These are phyloP conservation scores for Calosoma granatense DNA, from an alignment of 1,140 invertebrate species.

Conservation along the genomic window DNA sequence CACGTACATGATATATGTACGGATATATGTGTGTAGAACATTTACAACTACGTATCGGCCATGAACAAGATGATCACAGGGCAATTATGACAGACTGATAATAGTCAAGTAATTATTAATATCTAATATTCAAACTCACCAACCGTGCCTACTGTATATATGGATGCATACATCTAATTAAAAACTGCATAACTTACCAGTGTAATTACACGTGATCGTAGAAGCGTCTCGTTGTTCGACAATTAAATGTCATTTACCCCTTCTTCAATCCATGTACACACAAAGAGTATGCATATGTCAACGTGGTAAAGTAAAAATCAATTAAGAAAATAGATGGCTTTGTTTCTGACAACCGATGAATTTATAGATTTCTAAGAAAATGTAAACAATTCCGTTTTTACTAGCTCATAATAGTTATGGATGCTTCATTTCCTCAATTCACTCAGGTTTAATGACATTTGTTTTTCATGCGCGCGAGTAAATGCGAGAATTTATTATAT, in stretches of 20 bases:
- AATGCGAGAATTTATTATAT: too few species aligned
- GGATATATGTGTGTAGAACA: too few species aligned
- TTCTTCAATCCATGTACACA: too few species aligned
- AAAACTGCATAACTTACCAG: conserved; percentile 3
- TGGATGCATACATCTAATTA: conserved; percentile 1
- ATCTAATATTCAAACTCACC: conserved; percentile 4
- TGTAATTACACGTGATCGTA: background rate
- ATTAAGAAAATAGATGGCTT: too few species aligned
- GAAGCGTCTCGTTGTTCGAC: background rate
- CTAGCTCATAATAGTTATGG: background rate
- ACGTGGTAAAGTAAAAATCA: too few species aligned
- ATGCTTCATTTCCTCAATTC: background rate
- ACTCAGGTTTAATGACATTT: background rate
- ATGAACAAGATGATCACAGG: background rate
- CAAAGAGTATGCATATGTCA: too few species aligned
- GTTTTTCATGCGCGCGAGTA: too few species aligned
- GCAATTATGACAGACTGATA: background rate
- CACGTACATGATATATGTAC: too few species aligned
- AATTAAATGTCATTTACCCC: too few species aligned
- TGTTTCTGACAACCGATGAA: too few species aligned
- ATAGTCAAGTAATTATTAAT: conserved; percentile 1
- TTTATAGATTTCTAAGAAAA: conserved; percentile 5
- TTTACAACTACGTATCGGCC: too few species aligned
- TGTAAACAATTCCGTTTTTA: background rate
- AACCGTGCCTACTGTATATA: background rate